A percentile compares a stretch with the other conserved stretches of the same genome.
phyloP scores from a whole-genome alignment of 2,797 vertebrate genomes.

The Kryptopterus vitreolus region DNA sequence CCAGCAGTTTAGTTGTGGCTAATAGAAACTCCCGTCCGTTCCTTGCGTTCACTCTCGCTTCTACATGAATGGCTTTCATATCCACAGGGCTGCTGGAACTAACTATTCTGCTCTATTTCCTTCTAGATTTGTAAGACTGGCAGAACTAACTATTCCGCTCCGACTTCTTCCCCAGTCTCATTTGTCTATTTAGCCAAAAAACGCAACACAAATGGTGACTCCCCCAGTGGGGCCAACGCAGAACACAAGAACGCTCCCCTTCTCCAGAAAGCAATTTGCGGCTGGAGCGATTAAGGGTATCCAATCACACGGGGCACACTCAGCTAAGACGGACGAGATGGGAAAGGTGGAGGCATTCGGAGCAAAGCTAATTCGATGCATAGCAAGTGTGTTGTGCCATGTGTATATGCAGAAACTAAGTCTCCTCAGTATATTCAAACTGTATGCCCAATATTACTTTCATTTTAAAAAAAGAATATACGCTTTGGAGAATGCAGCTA shows the following conservation, averaged over 20 bases:
- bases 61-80: constrained; percentile 12
- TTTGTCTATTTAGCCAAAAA: constrained; percentile 26
- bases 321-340: constrained; percentile 35
- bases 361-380: constrained; percentile 44
- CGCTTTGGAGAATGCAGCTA: neutral
- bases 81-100: constrained; percentile 18
- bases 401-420: constrained; percentile 30
- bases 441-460: constrained; percentile 30
- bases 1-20: constrained; percentile 37
- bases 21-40: neutral
- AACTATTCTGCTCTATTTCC: constrained; percentile 13
- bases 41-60: neutral
- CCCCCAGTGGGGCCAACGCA: constrained; percentile 42
- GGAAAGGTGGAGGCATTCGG: constrained; percentile 37
- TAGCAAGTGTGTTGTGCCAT: neutral
- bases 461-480: constrained; percentile 23
- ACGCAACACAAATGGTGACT: constrained; percentile 23
- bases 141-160: constrained; percentile 29
- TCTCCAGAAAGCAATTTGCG: constrained; percentile 51
- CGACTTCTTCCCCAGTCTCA: constrained; percentile 19
- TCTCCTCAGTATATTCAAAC: constrained; percentile 30
- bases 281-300: constrained; percentile 53
- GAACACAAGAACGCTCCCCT: constrained; percentile 35
- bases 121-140: constrained; percentile 20
- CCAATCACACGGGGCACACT: constrained; percentile 49